Evolutionary conservation across 92 coral and sea anemone species (phyloP).

Genomic region (Epizoanthus stellaris): DNA sequence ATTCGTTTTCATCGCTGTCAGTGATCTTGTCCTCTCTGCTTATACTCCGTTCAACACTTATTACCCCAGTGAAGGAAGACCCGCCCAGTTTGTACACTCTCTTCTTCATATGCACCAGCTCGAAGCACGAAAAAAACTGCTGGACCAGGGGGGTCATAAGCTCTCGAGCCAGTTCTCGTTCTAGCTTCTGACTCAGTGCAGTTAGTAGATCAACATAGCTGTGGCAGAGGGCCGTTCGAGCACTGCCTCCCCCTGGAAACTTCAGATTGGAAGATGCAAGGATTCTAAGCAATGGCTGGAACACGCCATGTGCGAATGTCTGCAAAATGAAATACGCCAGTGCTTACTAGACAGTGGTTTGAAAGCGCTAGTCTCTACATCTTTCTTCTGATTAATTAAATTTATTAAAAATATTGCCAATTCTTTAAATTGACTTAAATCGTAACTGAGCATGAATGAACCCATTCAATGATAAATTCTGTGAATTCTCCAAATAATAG

Average conservation of each 20-base stretch:
- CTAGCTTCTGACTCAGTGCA: conserved; percentile 85
- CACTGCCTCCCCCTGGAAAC: conserved; percentile 92
- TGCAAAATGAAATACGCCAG: neutral
- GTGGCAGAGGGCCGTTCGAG: conserved; percentile 87
- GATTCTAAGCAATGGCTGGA: conserved; percentile 87
- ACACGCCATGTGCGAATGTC: conserved; percentile 60
- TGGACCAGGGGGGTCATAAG: conserved; percentile 85
- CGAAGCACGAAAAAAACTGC: conserved; percentile 92
- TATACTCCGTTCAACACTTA: neutral
- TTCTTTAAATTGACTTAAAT: neutral
- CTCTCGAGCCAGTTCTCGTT: conserved; percentile 86
- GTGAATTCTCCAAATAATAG: no score
- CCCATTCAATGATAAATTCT: no score
- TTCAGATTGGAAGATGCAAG: conserved; percentile 81
- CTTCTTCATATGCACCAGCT: conserved; percentile 78
- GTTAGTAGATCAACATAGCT: conserved; percentile 85
- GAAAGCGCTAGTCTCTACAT: neutral
- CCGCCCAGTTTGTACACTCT: conserved; percentile 55
- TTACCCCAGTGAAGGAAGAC: conserved; percentile 40
- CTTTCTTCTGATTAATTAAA: neutral
- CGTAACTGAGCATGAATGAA: no score
- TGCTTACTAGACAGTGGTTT: neutral
- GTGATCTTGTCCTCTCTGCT: conserved; percentile 14
- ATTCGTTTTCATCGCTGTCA: conserved; percentile 16
- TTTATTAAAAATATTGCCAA: neutral